phyloP scores from a whole-genome alignment of 2,113 vertebrate species.

The Saccopteryx bilineata region DNA sequence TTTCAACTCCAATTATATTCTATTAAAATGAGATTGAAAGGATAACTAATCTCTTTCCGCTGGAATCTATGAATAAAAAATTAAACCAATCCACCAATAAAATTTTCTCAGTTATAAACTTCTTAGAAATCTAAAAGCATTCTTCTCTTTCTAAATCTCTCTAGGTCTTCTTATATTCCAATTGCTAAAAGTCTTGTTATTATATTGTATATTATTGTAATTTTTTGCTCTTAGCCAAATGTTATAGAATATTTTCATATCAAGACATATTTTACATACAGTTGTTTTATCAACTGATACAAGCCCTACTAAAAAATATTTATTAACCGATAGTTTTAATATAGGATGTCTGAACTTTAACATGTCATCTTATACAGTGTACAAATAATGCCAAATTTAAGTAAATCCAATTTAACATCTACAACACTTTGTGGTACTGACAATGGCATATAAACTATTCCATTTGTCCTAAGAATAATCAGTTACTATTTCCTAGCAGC shows the following conservation, averaged over 20 bases:
- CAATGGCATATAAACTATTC: not conserved
- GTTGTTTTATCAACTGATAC: constrained; percentile 11
- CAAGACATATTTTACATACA: constrained; percentile 40
- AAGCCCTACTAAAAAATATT: not conserved
- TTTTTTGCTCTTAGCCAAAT: constrained; percentile 27
- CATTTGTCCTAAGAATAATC: not conserved
- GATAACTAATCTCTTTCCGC: not conserved
- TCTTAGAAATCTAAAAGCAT: constrained; percentile 30
- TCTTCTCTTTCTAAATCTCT: constrained; percentile 22
- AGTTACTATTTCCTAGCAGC: not conserved
- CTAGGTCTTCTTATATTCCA: constrained; percentile 7
- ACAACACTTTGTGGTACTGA: not conserved
- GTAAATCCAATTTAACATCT: not conserved
- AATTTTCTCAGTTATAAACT: not conserved
- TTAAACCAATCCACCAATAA: not conserved
- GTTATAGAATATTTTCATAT: not conserved
- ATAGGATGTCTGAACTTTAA: not conserved
- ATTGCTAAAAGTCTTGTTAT: not conserved
- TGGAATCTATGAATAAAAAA: constrained; percentile 42
- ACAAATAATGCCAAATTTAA: constrained; percentile 22
- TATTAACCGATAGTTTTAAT: not conserved
- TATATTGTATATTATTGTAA: not conserved
- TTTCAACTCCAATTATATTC: constrained; percentile 45
- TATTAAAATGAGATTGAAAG: not conserved
- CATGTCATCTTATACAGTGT: not conserved